Base-by-base conservation (phyloP, 2,888 invertebrate species). In the Macaria liturata region DNA sequence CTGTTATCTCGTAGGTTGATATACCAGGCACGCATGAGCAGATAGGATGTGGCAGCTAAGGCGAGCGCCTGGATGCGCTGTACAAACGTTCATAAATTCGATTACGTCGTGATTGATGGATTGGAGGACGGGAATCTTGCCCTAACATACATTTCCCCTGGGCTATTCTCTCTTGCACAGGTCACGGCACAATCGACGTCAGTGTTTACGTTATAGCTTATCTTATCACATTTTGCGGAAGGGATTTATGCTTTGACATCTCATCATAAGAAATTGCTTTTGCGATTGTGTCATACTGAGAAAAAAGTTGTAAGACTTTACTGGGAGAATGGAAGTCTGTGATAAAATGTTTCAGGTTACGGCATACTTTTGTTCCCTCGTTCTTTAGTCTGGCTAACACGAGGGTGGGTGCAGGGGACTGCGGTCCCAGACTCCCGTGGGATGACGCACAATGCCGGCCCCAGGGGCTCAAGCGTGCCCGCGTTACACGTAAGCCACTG, bases 71-170 rank as follows among this genome's bases (percentile, higher is more conserved):
- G 69, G 72, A 69, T 65, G 66, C 55, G 60, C 62, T 73, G 72
- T 75, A 76, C 75, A 73, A 76, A 75, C 74, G 79, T 75, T 83
- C 70, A 81, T 83, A 82, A 81, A 86, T 83, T 84, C 80, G 81
- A 86, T 86, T 83, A 86, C 80, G 75, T 78, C 73, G 73, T 86
- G 86, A 88, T 86, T 85, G 81, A 83, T 79, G 75, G 67, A 70
- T 70, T 61, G 67, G 65, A 71, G 65, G 66, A 62, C 63, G 67
- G 67, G 65, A 42, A n/a, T n/a, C 42, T 42, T 42, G 42, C 9
- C 42, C 42, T 42, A n/a, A 4, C 42, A n/a, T 42, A 45, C 34
- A 37, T 46, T 53, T 49, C 53, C 46, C 48, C 9, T 45, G 40
- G 40, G 9, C 8, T 30, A 34, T 42, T 51, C 49, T 46, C 44